Conservation (phyloP, 2,797 vertebrate species). For the Malurus leucopterus region DNA sequence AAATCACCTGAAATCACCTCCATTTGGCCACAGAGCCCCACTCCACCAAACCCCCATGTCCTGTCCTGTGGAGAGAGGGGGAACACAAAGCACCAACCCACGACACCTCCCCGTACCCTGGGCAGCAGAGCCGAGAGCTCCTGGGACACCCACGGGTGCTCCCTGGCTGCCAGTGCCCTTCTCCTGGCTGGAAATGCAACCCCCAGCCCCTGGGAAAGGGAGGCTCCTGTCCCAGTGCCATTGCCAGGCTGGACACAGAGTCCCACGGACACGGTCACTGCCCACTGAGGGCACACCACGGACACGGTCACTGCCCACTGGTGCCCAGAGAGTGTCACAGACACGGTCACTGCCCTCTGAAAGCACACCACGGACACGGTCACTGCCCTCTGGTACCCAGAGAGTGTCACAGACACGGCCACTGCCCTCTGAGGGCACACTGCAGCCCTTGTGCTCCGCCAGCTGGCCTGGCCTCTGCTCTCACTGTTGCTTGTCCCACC, state of each 20-base stretch:
- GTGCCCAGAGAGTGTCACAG: not conserved
- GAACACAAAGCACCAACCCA: not conserved
- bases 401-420: not conserved
- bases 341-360: not conserved
- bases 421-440: not conserved
- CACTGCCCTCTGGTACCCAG: not conserved
- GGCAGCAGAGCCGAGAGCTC: not conserved
- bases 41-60: too few relatives aligned
- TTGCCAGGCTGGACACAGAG: not conserved
- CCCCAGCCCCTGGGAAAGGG: not conserved
- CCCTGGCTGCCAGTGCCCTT: not conserved
- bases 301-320: not conserved
- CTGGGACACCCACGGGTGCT: fast-evolving
- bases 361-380: not conserved
- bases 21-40: not conserved
- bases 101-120: fast-evolving
- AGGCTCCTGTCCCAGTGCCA: not conserved
- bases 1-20: not conserved
- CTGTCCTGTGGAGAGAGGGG: too few relatives aligned
- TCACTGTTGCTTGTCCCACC: not conserved
- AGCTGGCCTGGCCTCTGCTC: not conserved
- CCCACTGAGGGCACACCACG: not conserved
- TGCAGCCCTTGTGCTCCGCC: not conserved
- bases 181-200: not conserved
- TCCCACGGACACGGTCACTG: not conserved